Percentiles rank a stretch among this genome's conserved stretches.
phyloP scores from a whole-genome alignment of 2,113 vertebrate species.

The Amphilophus citrinellus region DNA sequence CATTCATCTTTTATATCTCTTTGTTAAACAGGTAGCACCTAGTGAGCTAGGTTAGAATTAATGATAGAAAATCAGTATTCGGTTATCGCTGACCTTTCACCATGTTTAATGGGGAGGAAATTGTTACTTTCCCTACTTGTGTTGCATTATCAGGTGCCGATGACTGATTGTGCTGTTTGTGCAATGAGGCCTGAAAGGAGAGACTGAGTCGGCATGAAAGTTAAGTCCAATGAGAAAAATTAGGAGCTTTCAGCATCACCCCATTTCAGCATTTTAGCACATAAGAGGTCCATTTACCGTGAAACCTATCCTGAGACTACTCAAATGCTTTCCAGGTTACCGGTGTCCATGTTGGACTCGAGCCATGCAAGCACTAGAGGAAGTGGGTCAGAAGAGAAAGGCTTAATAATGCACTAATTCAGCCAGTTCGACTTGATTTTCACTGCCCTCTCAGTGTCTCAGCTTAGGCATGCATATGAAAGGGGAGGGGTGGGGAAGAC shows the following conservation, averaged over 20 bases:
- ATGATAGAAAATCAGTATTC: background rate
- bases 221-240: background rate
- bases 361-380: conserved; percentile 39
- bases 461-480: conserved; percentile 24
- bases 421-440: conserved; percentile 33
- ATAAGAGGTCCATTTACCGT: conserved; percentile 56
- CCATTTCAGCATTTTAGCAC: conserved; percentile 34
- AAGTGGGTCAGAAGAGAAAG: conserved; percentile 52
- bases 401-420: conserved; percentile 66
- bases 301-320: conserved; percentile 41
- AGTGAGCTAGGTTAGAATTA: background rate
- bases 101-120: conserved; percentile 10
- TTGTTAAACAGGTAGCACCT: background rate
- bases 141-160: conserved; percentile 6
- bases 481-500: conserved; percentile 35
- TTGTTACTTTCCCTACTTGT: conserved; percentile 2
- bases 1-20: background rate
- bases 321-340: conserved; percentile 28
- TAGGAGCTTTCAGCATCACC: conserved; percentile 45
- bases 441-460: background rate
- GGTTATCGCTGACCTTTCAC: conserved; percentile 11
- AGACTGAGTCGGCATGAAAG: background rate
- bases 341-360: conserved; percentile 25
- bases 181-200: conserved; percentile 26
- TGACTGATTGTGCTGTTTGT: conserved; percentile 5